Base-by-base conservation (phyloP, 2,888 invertebrate genomes). In the Malachius bipustulatus region DNA sequence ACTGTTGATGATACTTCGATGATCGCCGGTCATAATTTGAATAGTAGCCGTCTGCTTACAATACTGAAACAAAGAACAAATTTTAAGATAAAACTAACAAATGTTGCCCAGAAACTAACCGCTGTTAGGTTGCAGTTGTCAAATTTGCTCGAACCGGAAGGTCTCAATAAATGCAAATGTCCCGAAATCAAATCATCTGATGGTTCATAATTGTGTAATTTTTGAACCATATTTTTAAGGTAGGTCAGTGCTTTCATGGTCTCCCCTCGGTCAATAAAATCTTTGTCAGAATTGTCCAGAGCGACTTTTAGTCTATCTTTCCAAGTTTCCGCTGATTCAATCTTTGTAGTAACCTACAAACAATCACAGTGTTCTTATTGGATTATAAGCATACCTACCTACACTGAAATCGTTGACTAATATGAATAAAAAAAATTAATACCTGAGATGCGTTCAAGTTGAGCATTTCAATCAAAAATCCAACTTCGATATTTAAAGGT, bases 11-110 rank as follows among this genome's bases (percentile, higher is more conserved):
- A 85, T 80, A 31, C 74, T 73, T 1, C 71, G 55, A 49, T 85
- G 85, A 54, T 81, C 79, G 6, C 84, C 85, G 51, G 76, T 75
- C 3, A 80, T 60, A 30, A 69, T 69, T 45, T 73, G 70, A 0
- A 82, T 64, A 2, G 68, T 66, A 0, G 82, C 70, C 4, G 66
- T 65, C 2, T 67, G 69, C 26, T 69, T 68, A 2, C 77, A 76
- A 26, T 69, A 62, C 64, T 73, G 67, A 16, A 69, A 67, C 33
- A 43, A 47, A 42, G 41, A 40, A 36, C 42, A 43, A 11, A 28
- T n/a, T n/a, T n/a, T n/a, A n/a, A n/a, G n/a, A n/a, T n/a, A n/a
- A n/a, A n/a, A n/a, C n/a, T n/a, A n/a, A n/a, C n/a, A n/a, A n/a
- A n/a, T n/a, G n/a, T n/a, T n/a, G n/a, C n/a, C n/a, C n/a, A n/a